A percentile compares a stretch with the other conserved stretches of the same genome.
Evolutionary conservation across 2,888 invertebrate species (phyloP).

Genomic region (Osmoderma eremita): DNA sequence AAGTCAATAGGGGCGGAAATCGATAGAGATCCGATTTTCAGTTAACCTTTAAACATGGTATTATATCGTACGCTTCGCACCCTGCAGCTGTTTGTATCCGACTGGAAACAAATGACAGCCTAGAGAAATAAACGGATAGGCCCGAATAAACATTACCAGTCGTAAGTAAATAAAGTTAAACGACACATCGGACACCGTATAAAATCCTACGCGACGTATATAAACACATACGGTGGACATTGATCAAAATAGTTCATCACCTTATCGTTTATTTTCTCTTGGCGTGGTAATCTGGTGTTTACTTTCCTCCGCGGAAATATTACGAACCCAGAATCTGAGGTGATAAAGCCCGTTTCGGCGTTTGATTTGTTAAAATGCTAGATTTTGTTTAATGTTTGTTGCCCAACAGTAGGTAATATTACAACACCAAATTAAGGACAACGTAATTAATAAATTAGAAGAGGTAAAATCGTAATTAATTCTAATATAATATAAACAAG

Average conservation of each 20-base stretch:
- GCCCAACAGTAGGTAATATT: no score
- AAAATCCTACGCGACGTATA: conserved; percentile 6
- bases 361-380: no score
- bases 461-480: no score
- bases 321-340: no score
- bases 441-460: no score
- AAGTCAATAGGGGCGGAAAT: conserved; percentile 33
- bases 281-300: conserved; percentile 22
- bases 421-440: no score
- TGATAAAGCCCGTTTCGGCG: no score
- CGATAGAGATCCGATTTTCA: conserved; percentile 31
- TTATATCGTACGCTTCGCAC: conserved; percentile 21
- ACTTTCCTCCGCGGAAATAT: conserved; percentile 13
- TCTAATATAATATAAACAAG: no score
- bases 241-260: conserved; percentile 36
- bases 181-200: conserved; percentile 31
- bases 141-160: conserved; percentile 30
- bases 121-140: conserved; percentile 37
- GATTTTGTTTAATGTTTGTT: no score
- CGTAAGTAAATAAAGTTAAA: conserved; percentile 36
- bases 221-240: conserved; percentile 20
- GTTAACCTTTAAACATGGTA: conserved; percentile 27
- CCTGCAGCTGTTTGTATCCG: conserved; percentile 35
- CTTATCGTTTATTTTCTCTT: conserved; percentile 35
- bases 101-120: conserved; percentile 36